phyloP scores from a whole-genome alignment of 2,113 vertebrate species.

The Vombatus ursinus region DNA sequence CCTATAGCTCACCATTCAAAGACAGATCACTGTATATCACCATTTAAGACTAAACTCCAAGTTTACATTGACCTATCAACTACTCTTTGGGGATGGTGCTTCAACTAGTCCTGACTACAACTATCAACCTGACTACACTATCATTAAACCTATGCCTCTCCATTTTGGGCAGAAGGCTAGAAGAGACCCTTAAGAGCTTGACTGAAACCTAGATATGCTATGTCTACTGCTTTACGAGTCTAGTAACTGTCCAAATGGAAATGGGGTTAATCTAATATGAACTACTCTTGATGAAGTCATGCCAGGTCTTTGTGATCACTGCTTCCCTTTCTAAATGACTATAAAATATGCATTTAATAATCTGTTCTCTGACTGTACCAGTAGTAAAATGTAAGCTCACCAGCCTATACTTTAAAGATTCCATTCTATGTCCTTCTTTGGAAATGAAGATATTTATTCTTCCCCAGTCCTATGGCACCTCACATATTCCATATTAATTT shows the following conservation, averaged over 20 bases:
- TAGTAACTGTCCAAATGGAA: not conserved
- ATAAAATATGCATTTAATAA: not conserved
- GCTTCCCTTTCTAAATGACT: not conserved
- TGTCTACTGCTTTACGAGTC: not conserved
- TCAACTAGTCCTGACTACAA: not conserved
- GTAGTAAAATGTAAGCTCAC: not conserved
- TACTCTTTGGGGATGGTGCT: not conserved
- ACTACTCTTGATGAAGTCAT: not conserved
- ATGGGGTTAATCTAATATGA: not conserved
- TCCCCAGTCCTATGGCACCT: not conserved
- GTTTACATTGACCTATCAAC: not conserved
- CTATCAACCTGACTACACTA: not conserved
- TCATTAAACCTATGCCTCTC: not conserved
- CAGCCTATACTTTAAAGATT: not conserved
- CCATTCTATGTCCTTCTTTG: not conserved
- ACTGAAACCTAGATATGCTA: not conserved
- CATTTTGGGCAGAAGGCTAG: not conserved
- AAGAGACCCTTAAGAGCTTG: no score
- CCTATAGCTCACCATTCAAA: not conserved
- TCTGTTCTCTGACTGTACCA: not conserved
- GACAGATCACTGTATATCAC: no score
- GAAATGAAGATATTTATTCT: not conserved
- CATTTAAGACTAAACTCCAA: not conserved
- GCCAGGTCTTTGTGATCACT: not conserved
- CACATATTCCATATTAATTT: not conserved